A percentile compares a stretch with the other conserved stretches of the same genome.
Evolutionary conservation across 2,888 invertebrate genomes (phyloP).

Genomic region (Meloe dianella): DNA sequence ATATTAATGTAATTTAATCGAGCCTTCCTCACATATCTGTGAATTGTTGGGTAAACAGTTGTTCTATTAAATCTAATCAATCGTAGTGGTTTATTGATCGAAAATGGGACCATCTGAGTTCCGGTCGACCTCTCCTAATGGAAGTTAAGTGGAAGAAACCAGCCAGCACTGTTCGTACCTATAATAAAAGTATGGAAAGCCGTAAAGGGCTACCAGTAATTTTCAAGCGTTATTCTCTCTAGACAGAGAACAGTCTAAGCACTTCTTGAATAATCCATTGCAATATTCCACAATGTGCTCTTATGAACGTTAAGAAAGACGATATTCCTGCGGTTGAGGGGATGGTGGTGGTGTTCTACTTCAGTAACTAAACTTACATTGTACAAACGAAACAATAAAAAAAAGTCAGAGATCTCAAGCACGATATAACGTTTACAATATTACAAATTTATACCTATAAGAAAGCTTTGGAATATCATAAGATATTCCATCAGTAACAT

Average conservation of each 20-base stretch:
- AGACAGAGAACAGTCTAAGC: constrained; percentile 36
- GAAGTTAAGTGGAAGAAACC: constrained; percentile 32
- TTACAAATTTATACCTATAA: constrained; percentile 43
- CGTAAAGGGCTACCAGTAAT: constrained; percentile 43
- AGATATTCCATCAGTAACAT: constrained; percentile 28
- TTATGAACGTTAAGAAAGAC: constrained; percentile 42
- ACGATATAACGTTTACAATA: constrained; percentile 39
- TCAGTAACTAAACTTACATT: constrained; percentile 40
- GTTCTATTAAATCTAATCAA: not conserved
- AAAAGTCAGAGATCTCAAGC: constrained; percentile 34
- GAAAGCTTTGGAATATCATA: constrained; percentile 37
- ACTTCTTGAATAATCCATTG: constrained; percentile 48
- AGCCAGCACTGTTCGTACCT: constrained; percentile 18
- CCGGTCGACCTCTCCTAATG: constrained; percentile 27
- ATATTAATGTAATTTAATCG: not conserved
- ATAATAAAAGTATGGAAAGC: constrained; percentile 37
- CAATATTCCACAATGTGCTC: constrained; percentile 43
- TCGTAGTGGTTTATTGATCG: constrained; percentile 10
- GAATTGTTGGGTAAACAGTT: not conserved
- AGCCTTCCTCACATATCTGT: not conserved
- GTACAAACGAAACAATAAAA: constrained; percentile 37
- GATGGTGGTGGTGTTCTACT: constrained; percentile 26
- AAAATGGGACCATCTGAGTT: constrained; percentile 31
- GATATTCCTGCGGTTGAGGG: constrained; percentile 41
- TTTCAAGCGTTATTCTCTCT: constrained; percentile 37